phyloP scores from a whole-genome alignment of 2,888 invertebrate genomes.

The Caenorhabditis zanzibari region DNA sequence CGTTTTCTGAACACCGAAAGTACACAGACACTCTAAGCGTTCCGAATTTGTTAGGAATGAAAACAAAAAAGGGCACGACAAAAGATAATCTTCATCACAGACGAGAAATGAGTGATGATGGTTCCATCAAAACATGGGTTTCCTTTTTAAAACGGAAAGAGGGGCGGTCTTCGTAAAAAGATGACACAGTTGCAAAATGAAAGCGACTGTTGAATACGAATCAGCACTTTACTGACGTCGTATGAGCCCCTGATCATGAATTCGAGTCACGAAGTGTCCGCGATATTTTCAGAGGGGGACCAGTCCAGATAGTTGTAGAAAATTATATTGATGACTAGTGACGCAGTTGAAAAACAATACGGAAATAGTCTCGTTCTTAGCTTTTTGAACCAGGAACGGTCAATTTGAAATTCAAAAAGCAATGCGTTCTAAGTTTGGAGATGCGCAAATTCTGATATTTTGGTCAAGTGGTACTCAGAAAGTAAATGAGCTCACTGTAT shows the following conservation, averaged over 20 bases:
- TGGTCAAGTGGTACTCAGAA: neutral
- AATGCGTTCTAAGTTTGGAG: neutral
- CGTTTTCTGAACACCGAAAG: neutral
- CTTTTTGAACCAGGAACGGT: conserved; percentile 1
- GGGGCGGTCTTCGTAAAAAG: conserved; percentile 33
- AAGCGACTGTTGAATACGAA: conserved; percentile 45
- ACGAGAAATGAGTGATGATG: neutral
- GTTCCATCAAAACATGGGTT: conserved; percentile 42
- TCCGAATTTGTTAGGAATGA: conserved; percentile 12
- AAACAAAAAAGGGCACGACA: conserved; percentile 17
- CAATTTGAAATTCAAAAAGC: conserved; percentile 7
- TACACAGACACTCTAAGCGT: neutral
- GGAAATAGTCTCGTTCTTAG: conserved; percentile 30
- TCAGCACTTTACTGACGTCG: conserved; percentile 31
- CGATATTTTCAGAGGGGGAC: conserved; percentile 38
- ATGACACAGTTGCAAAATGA: conserved; percentile 45
- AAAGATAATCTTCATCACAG: neutral
- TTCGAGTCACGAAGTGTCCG: conserved; percentile 40
- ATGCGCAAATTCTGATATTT: neutral
- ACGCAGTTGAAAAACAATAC: conserved; percentile 46
- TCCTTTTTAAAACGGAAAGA: conserved; percentile 44
- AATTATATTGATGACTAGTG: conserved; percentile 11
- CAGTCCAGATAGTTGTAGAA: conserved; percentile 5
- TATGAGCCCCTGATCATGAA: conserved; percentile 13
- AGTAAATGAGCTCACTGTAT: neutral